phyloP scores from a whole-genome alignment of 2,113 vertebrate species.

The Diadophis punctatus region DNA sequence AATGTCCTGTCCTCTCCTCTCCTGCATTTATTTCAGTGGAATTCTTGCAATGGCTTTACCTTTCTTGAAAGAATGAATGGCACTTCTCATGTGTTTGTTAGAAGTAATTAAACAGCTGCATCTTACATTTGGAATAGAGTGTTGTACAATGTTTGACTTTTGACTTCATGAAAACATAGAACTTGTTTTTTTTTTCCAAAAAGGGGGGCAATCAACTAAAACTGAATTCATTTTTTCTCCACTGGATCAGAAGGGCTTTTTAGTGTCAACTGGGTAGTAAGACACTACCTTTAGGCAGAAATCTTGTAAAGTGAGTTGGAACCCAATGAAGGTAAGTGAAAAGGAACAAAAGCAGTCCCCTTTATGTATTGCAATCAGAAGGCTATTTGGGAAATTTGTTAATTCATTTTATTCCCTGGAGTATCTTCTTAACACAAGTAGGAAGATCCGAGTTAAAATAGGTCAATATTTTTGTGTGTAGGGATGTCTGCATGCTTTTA shows the following conservation, averaged over 20 bases:
- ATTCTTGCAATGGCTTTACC: constrained; percentile 51
- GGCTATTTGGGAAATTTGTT: constrained; percentile 58
- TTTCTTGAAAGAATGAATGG: constrained; percentile 68
- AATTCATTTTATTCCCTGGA: constrained; percentile 55
- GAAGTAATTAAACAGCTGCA: constrained; percentile 53
- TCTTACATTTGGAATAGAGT: constrained; percentile 35
- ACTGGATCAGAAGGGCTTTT: not conserved
- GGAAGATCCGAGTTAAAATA: constrained; percentile 62
- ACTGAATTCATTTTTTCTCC: not conserved
- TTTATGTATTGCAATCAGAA: constrained; percentile 3
- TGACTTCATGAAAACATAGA: not conserved
- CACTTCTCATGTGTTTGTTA: constrained; percentile 59
- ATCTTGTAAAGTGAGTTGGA: constrained; percentile 1
- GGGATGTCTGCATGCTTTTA: constrained; percentile 50
- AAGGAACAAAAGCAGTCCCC: not conserved
- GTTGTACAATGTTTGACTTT: not conserved
- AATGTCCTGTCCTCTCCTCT: constrained; percentile 63
- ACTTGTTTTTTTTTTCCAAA: not conserved
- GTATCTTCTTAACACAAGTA: constrained; percentile 52
- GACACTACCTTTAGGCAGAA: not conserved
- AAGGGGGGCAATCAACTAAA: not conserved
- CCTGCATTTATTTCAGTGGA: constrained; percentile 15
- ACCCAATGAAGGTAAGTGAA: not conserved
- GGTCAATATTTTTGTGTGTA: constrained; percentile 55
- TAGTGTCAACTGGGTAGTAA: not conserved